These are phyloP conservation scores for Clarias laeviceps DNA, from an alignment of 2,797 vertebrate genomes.

Conservation along the genomic window DNA sequence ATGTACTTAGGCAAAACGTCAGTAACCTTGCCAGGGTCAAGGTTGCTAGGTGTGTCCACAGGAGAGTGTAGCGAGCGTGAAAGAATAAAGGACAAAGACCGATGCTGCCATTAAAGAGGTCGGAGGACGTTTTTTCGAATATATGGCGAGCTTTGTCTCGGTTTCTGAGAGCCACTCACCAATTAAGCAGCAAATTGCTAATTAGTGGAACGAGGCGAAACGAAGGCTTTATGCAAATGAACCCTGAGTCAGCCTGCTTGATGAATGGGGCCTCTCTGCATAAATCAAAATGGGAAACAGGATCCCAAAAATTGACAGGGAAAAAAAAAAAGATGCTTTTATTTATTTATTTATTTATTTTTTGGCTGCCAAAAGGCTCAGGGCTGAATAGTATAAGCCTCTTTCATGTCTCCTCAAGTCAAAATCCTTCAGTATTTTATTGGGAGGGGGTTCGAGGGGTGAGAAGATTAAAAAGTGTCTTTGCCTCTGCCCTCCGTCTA, in stretches of 20 bases:
- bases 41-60: conserved; percentile 32
- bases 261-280: conserved; percentile 82
- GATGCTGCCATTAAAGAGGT: conserved; percentile 55
- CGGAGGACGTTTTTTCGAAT: conserved; percentile 75
- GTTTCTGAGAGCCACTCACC: conserved; percentile 75
- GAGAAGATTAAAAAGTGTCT: conserved; percentile 78
- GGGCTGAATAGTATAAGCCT: conserved; percentile 81
- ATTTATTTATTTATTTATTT: conserved; percentile 35
- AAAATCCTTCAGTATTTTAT: conserved; percentile 82
- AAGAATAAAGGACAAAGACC: conserved; percentile 19
- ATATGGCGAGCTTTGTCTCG: conserved; percentile 76
- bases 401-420: conserved; percentile 84
- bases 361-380: conserved; percentile 75
- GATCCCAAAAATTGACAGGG: conserved; percentile 71
- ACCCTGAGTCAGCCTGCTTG: conserved; percentile 82
- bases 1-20: conserved; percentile 1
- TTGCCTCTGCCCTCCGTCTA: conserved; percentile 65
- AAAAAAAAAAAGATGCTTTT: conserved; percentile 59
- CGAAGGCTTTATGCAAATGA: conserved; percentile 82
- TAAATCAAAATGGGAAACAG: conserved; percentile 77
- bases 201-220: conserved; percentile 82
- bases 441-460: conserved; percentile 69
- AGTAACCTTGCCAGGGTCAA: conserved; percentile 33
- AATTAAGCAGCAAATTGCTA: conserved; percentile 87
- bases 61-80: conserved; percentile 15